Evolutionary conservation across 1,140 invertebrate species (phyloP).

Genomic region (Adelges cooleyi): DNA sequence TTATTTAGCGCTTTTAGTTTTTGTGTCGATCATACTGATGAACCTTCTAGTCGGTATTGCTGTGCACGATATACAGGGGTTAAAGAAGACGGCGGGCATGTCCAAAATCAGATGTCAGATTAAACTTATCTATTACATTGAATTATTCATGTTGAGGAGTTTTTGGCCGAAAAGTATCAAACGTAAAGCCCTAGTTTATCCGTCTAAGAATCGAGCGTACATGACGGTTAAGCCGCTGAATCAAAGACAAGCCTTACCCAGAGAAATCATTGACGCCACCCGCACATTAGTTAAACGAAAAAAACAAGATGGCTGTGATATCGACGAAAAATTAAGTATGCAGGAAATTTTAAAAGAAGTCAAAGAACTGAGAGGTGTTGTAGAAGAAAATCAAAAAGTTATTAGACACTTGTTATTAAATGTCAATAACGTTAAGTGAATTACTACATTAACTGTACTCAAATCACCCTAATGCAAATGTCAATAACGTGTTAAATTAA

Average conservation of each 20-base stretch:
- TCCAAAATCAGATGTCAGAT: slow-evolving; percentile 63
- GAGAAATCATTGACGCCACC: slow-evolving; percentile 58
- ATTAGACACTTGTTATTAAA: slow-evolving; percentile 11
- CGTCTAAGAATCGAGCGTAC: slow-evolving; percentile 61
- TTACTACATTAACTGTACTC: no score
- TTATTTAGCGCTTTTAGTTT: slow-evolving; percentile 42
- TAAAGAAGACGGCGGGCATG: slow-evolving; percentile 61
- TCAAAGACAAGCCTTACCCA: slow-evolving; percentile 62
- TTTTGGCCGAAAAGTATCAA: slow-evolving; percentile 54
- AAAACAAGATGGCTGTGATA: background rate
- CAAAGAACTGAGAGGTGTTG: background rate
- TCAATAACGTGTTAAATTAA: no score
- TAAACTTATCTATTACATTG: slow-evolving; percentile 61
- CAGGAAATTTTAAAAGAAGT: slow-evolving; percentile 23
- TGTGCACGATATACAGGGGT: slow-evolving; percentile 64
- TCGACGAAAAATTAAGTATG: background rate
- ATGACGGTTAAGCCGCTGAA: slow-evolving; percentile 66
- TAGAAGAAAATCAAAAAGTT: slow-evolving; percentile 20
- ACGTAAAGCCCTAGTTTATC: slow-evolving; percentile 58
- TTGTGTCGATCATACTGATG: slow-evolving; percentile 71
- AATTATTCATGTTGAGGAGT: slow-evolving; percentile 54
- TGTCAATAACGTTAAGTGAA: background rate
- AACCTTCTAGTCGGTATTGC: slow-evolving; percentile 70
- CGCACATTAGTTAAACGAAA: slow-evolving; percentile 57
- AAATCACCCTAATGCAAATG: no score